Conservation (phyloP, 2,113 vertebrate species). For the Odobenus rosmarus region DNA sequence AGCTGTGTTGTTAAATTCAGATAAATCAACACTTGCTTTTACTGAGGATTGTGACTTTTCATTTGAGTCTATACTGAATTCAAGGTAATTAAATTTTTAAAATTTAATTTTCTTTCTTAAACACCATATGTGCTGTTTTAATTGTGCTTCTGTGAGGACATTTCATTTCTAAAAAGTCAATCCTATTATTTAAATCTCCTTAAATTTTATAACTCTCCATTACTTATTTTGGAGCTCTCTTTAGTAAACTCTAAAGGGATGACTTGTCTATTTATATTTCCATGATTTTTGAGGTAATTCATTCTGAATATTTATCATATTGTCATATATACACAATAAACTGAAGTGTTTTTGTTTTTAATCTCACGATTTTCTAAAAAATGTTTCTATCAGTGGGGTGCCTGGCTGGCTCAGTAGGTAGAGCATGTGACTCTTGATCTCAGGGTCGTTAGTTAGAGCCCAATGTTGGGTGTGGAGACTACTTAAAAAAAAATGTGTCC, state of each 20-base stretch:
- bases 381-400: not conserved
- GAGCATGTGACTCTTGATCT: not conserved
- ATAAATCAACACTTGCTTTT: slow-evolving; percentile 52
- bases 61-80: slow-evolving; percentile 55
- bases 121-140: slow-evolving; percentile 35
- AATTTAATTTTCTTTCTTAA: slow-evolving; percentile 71
- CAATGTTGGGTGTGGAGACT: not conserved
- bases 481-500: not conserved
- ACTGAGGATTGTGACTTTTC: slow-evolving; percentile 35
- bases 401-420: not conserved
- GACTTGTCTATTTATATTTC: not conserved
- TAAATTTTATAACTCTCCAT: not conserved
- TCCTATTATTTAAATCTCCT: slow-evolving; percentile 64
- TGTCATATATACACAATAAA: not conserved
- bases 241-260: slow-evolving; percentile 47
- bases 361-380: not conserved
- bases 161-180: slow-evolving; percentile 59
- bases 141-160: slow-evolving; percentile 46
- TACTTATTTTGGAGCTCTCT: not conserved
- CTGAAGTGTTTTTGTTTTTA: not conserved
- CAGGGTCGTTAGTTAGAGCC: not conserved
- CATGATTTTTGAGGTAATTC: not conserved
- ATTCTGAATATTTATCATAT: slow-evolving; percentile 15
- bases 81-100: slow-evolving; percentile 68
- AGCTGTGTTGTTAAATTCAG: slow-evolving; percentile 8